These are phyloP conservation scores for Oasisia sp. DNA, from an alignment of 2,888 invertebrate species.

Conservation along the genomic window DNA sequence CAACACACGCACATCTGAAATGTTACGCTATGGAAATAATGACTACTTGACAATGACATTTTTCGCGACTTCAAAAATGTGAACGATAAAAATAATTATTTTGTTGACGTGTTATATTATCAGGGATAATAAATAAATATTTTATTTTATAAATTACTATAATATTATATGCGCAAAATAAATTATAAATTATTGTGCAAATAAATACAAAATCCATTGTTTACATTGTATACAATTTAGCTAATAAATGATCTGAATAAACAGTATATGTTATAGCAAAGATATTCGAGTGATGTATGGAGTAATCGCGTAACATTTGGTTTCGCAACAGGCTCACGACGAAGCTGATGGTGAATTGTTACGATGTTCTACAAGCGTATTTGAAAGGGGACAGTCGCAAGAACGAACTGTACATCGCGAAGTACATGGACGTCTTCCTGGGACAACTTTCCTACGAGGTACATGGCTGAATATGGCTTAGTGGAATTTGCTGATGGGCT, in stretches of 20 bases:
- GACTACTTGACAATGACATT: background rate
- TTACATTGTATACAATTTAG: background rate
- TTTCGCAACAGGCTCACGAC: background rate
- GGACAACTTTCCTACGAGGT: background rate
- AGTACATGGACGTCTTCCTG: conserved; percentile 52
- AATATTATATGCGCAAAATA: background rate
- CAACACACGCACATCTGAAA: background rate
- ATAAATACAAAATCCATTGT: background rate
- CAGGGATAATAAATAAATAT: background rate
- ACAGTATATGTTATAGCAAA: background rate
- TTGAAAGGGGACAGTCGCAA: conserved; percentile 52
- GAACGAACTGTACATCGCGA: conserved; percentile 53
- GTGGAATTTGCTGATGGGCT: background rate
- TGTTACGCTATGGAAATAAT: background rate
- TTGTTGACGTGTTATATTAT: background rate
- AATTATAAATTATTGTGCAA: background rate
- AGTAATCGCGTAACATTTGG: background rate
- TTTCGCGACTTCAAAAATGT: background rate
- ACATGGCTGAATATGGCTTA: background rate
- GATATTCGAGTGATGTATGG: no score
- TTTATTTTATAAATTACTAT: background rate
- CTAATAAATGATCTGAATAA: background rate
- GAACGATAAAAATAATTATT: background rate
- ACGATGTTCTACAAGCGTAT: conserved; percentile 49
- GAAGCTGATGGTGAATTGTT: conserved; percentile 40